Percentiles rank a stretch among this genome's conserved stretches.
These are phyloP conservation scores for Ceratosolen solmsi DNA, from an alignment of 1,140 invertebrate genomes.

Conservation along the genomic window DNA sequence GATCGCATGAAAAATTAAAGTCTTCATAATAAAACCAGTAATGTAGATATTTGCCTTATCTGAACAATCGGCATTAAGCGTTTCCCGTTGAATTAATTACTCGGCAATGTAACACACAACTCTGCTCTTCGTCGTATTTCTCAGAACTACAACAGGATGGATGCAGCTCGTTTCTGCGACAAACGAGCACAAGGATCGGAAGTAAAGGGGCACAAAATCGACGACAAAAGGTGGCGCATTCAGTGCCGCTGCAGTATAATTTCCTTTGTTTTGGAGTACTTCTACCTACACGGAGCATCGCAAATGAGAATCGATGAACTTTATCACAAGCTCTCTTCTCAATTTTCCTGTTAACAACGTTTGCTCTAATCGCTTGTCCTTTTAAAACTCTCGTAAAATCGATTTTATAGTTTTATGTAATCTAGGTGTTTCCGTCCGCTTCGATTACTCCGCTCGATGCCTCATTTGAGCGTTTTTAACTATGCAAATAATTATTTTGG, in stretches of 20 bases:
- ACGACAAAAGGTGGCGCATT: background rate
- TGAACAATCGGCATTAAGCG: background rate
- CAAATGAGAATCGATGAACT: constrained; percentile 22
- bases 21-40: background rate
- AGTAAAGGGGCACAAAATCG: background rate
- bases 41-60: background rate
- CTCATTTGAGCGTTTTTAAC: too few relatives aligned
- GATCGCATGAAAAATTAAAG: too few relatives aligned
- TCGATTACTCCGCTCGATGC: too few relatives aligned
- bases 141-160: background rate
- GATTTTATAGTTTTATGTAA: too few relatives aligned
- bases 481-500: too few relatives aligned
- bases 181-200: background rate
- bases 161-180: background rate
- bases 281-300: background rate
- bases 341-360: constrained; percentile 23
- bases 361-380: background rate
- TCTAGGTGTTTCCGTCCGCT: too few relatives aligned
- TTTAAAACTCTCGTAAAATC: background rate
- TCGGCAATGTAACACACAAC: background rate
- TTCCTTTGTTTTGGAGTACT: constrained; percentile 11
- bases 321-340: background rate
- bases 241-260: background rate
- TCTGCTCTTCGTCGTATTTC: background rate
- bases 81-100: background rate